These are phyloP conservation scores for Microcaecilia unicolor DNA, from an alignment of 2,797 vertebrate genomes.

Conservation along the genomic window DNA sequence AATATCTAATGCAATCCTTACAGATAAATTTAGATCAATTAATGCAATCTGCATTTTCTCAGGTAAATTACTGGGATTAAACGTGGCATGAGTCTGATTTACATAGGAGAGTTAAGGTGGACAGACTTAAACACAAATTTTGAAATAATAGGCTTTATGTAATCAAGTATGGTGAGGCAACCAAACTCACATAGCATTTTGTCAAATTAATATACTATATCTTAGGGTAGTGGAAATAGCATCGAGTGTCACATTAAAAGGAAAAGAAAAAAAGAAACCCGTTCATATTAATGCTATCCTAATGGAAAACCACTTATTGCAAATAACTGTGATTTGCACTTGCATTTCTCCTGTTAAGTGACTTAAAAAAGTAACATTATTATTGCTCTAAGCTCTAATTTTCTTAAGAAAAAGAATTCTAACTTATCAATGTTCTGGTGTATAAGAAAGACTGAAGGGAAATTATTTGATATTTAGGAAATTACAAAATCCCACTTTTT, in stretches of 20 bases:
- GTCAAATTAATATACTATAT: slow-evolving; percentile 31
- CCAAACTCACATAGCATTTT: slow-evolving; percentile 37
- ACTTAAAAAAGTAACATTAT: slow-evolving; percentile 41
- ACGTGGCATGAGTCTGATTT: slow-evolving; percentile 39
- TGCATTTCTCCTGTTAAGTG: slow-evolving; percentile 33
- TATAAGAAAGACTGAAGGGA: slow-evolving; percentile 22
- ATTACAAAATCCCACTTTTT: too few species aligned
- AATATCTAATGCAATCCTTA: slow-evolving; percentile 68
- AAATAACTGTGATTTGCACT: slow-evolving; percentile 50
- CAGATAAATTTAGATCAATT: slow-evolving; percentile 51
- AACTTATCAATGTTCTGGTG: slow-evolving; percentile 32
- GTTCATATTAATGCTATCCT: slow-evolving; percentile 41
- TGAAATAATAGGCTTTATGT: slow-evolving; percentile 15
- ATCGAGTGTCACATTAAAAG: slow-evolving; percentile 34
- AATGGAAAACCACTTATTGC: slow-evolving; percentile 44
- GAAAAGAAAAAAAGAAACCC: slow-evolving; percentile 32
- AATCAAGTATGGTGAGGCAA: slow-evolving; percentile 22
- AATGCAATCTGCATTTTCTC: too few species aligned
- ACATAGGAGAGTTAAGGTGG: slow-evolving; percentile 3
- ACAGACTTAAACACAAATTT: slow-evolving; percentile 24
- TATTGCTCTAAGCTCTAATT: slow-evolving; percentile 38
- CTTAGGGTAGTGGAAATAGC: slow-evolving; percentile 32
- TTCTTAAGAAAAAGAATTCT: slow-evolving; percentile 24
- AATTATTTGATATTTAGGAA: too few species aligned
- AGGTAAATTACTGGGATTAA: slow-evolving; percentile 63